Evolutionary conservation across 2,113 vertebrate genomes (phyloP), one percentile per base, ranked within the genome.

Genomic region (Symphodus melops): DNA sequence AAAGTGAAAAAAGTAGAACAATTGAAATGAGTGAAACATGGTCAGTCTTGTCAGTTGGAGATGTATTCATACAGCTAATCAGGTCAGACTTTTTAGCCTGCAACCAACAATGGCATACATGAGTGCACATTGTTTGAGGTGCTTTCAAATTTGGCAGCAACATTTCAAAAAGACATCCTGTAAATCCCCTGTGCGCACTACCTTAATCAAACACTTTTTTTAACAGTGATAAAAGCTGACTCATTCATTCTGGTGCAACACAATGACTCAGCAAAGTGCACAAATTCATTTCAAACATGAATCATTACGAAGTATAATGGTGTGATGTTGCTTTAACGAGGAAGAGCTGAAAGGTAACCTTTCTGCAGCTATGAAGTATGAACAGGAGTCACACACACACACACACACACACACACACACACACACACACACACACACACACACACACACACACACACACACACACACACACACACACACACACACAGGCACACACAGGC

Each of bases 261-360:
- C 1, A 55, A 20, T 76, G 79, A 82, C 68, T 75, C 53, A 61
- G 54, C 65, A 67, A 59, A 55, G 62, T 12, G 37, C 46, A 58
- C 36, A 9, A 48, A 41, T 51, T 48, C 28, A 44, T 60, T 8
- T 79, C 62, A 70, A 13, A 75, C 52, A 64, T 85, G 66, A 90
- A 76, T 82, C 86, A 87, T 57, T 61, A 62, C 76, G 85, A 68
- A 54, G 68, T 77, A 72, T 86, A 1, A 65, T 61, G 69, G 72
- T 68, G 42, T 49, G 41, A 55, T 55, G 25, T 64, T 79, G 79
- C 89, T 87, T 72, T 3, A 49, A 44, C 51, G 64, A 66, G 21
- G 20, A 62, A 44, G 44, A 72, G 79, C 46, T 72, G 25, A 69
- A 65, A 66, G 37, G 39, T 44, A 54, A 8, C 5, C 42, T 20